Base-by-base conservation (phyloP, 1,140 invertebrate genomes). In the Temnothorax nylanderi region DNA sequence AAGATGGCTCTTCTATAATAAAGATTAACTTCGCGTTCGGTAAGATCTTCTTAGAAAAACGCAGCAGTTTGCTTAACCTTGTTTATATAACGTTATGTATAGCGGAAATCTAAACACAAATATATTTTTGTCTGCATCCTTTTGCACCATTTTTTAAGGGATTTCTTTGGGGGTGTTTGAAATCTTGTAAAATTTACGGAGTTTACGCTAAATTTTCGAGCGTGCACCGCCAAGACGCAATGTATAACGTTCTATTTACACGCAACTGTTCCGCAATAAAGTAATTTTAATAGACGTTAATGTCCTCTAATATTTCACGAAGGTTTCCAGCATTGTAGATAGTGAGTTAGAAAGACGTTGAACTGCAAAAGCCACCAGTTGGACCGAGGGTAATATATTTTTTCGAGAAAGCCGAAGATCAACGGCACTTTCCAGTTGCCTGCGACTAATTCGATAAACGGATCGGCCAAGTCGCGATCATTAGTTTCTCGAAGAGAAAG, bases 401-500 rank as follows among this genome's bases (percentile, higher is more conserved):
- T 62, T 47, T 49, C 54, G 54, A 84, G 69, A 47, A n/a, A 49
- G 41, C 32, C 10, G 0, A 51, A 80, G 60, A 49, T 34, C 77
- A 21, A 26, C 80, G 26, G 54, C 37, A 74, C 41, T 74, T 74
- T 72, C 54, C 56, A 49, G 54, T 44, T 71, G 18, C 5, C 18
- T 34, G 60, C 62, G 62, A 60, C 69, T 84, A 84, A 84, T 84
- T 84, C 54, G 69, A 84, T 84, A 84, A 84, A 74, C 69, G 78
- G 51, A 69, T 71, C 47, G 80, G 5, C 67, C 80, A 60, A 84
- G 67, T 60, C 72, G 41, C 41, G 80, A 74, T 84, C 80, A 84
- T 84, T 84, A 84, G 67, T 74, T 60, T 60, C 54, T 3, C 26
- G 58, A 32, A 44, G 21, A 49, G 13, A 49, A 69, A 44, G 65